A percentile compares a stretch with the other conserved stretches of the same genome.
Evolutionary conservation across 1,140 invertebrate species (phyloP).

Genomic region (Brachionus koreanus): DNA sequence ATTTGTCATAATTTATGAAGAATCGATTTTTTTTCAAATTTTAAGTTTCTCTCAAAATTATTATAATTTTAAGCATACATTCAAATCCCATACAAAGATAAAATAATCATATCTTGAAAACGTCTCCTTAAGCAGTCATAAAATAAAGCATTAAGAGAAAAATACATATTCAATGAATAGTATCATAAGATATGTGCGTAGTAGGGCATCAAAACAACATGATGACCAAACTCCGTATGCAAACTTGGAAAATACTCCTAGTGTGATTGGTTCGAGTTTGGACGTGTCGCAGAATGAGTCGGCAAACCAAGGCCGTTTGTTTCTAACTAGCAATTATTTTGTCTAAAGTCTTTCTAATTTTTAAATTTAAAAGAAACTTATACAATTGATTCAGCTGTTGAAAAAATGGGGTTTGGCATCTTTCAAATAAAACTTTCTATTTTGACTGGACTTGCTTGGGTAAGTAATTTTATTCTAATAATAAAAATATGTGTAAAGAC

Average conservation of each 20-base stretch:
- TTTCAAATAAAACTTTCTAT: slow-evolving; percentile 77
- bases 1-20: slow-evolving; percentile 41
- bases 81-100: background rate
- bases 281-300: background rate
- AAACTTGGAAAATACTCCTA: background rate
- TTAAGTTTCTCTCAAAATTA: background rate
- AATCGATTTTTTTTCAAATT: slow-evolving; percentile 15
- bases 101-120: background rate
- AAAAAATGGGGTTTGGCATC: slow-evolving; percentile 86
- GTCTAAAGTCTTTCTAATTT: background rate
- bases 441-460: slow-evolving; percentile 61
- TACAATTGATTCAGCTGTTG: slow-evolving; percentile 89
- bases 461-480: slow-evolving; percentile 47
- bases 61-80: background rate
- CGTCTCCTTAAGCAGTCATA: background rate
- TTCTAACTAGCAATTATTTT: background rate
- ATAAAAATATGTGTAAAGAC: background rate
- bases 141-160: background rate
- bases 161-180: background rate
- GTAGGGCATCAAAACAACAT: background rate
- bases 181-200: slow-evolving; percentile 13
- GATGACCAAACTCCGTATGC: background rate
- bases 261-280: background rate
- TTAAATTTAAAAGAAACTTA: slow-evolving; percentile 73
- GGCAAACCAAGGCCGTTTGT: background rate